Percentiles rank a stretch among this genome's conserved stretches.
phyloP scores from a whole-genome alignment of 2,888 invertebrate species.

The Dryobotodes eremita region DNA sequence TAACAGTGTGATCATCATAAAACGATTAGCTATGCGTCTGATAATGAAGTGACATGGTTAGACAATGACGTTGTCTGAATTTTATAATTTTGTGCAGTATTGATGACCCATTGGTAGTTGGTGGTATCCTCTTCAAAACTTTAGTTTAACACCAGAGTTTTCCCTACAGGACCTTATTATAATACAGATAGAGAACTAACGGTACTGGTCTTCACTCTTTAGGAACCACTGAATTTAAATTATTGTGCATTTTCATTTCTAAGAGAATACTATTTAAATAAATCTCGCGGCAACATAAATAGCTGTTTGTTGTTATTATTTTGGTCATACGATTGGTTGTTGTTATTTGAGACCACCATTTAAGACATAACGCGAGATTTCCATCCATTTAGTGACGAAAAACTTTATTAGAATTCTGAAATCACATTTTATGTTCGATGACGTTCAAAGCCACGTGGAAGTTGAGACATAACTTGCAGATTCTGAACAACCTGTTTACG shows the following conservation, averaged over 20 bases:
- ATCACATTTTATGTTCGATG: not conserved
- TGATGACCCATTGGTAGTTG: not conserved
- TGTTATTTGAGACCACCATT: not conserved
- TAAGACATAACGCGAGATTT: not conserved
- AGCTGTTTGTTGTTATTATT: not conserved
- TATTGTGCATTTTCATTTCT: not conserved
- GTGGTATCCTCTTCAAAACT: not conserved
- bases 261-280: not conserved
- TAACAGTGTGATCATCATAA: not conserved
- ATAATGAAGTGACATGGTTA: not conserved
- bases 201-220: not conserved
- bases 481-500: not conserved
- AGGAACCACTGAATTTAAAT: not conserved
- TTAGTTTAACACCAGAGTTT: not conserved
- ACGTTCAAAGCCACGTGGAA: not conserved
- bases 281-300: not conserved
- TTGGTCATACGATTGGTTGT: not conserved
- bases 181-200: not conserved
- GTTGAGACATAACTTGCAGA: not conserved
- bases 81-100: not conserved
- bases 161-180: not conserved
- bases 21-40: not conserved
- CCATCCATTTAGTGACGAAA: not conserved
- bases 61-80: not conserved
- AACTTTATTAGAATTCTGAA: not conserved